A percentile compares a stretch with the other conserved stretches of the same genome.
Evolutionary conservation across 2,888 invertebrate species (phyloP).

Genomic region (Altica lythri): DNA sequence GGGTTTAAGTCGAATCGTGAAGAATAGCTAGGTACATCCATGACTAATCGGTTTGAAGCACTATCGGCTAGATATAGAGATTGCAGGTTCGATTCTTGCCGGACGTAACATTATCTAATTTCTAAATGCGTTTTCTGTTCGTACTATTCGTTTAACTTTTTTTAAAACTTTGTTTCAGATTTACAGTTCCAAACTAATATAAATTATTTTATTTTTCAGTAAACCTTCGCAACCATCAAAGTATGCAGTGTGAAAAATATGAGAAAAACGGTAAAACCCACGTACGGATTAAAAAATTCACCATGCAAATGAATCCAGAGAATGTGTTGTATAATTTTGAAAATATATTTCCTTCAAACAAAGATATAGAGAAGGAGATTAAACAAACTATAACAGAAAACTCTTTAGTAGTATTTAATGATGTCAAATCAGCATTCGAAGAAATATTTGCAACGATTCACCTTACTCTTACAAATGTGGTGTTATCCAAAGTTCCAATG

Average conservation of each 20-base stretch:
- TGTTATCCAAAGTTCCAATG: conserved; percentile 43
- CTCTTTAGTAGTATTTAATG: conserved; percentile 40
- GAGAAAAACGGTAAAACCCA: conserved; percentile 42
- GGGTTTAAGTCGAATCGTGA: too few relatives aligned
- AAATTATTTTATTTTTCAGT: conserved; percentile 35
- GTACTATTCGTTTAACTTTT: too few relatives aligned
- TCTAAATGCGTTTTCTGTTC: too few relatives aligned
- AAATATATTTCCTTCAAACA: conserved; percentile 45
- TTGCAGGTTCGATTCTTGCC: too few relatives aligned
- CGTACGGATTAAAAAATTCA: conserved; percentile 41
- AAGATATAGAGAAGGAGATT: conserved; percentile 42
- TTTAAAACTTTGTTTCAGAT: too few relatives aligned
- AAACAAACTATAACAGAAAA: conserved; percentile 45
- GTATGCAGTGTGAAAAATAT: conserved; percentile 40
- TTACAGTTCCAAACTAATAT: too few relatives aligned
- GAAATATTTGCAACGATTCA: conserved; percentile 37
- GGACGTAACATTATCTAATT: too few relatives aligned
- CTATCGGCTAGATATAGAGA: too few relatives aligned
- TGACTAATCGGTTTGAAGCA: too few relatives aligned
- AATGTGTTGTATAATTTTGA: conserved; percentile 45
- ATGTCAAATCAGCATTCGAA: conserved; percentile 42
- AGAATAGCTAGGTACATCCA: too few relatives aligned
- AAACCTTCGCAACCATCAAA: conserved; percentile 34
- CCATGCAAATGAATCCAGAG: conserved; percentile 64
- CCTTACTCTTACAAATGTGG: conserved; percentile 36